Evolutionary conservation across 2,113 vertebrate species (phyloP).

Genomic region (Phrynosoma platyrhinos): DNA sequence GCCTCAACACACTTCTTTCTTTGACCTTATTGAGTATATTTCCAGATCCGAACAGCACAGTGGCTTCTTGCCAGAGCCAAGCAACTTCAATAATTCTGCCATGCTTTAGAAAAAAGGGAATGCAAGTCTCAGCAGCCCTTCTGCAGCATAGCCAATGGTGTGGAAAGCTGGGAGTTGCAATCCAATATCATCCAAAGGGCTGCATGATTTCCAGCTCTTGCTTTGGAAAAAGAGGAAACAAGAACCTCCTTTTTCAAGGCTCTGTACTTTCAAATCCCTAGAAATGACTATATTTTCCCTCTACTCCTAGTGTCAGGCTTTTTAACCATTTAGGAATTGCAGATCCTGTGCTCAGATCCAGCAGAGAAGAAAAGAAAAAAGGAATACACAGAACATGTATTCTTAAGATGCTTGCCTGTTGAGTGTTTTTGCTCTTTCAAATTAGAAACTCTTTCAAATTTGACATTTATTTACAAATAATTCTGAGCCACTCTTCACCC

Average conservation of each 20-base stretch:
- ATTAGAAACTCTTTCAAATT: neutral
- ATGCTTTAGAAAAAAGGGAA: neutral
- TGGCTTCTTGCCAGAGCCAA: neutral
- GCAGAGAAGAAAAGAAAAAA: no score
- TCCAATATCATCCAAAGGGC: neutral
- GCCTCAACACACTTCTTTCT: neutral
- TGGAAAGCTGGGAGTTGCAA: neutral
- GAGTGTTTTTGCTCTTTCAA: neutral
- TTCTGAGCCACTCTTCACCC: neutral
- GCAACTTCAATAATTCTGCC: neutral
- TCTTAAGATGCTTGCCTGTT: neutral
- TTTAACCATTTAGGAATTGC: no score
- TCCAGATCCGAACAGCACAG: neutral
- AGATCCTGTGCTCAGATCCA: no score
- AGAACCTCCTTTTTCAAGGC: neutral
- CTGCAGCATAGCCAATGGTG: no score
- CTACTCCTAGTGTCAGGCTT: no score
- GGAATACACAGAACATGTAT: no score
- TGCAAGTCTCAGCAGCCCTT: no score
- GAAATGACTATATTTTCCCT: no score
- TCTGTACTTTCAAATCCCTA: no score
- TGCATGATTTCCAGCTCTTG: neutral
- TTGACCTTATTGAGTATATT: constrained; percentile 4
- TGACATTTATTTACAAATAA: neutral
- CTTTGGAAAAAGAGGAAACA: neutral